phyloP scores from a whole-genome alignment of 2,797 vertebrate genomes.

The Alauda arvensis region DNA sequence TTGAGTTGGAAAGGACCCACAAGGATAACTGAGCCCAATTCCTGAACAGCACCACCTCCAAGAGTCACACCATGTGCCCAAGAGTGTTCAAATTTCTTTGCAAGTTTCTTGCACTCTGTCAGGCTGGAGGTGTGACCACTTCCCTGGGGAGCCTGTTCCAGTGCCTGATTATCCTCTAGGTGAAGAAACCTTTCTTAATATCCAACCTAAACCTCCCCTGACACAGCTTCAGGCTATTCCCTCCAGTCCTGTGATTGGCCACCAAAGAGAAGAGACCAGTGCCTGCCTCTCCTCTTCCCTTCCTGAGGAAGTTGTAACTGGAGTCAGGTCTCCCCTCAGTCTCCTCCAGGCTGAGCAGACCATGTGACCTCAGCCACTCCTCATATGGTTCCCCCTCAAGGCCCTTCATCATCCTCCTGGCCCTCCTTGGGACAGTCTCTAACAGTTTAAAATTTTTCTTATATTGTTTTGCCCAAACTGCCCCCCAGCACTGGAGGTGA shows the following conservation, averaged over 20 bases:
- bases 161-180: rapidly evolving
- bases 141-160: background rate
- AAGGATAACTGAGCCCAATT: background rate
- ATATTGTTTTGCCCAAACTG: rapidly evolving
- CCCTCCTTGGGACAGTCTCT: background rate
- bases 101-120: background rate
- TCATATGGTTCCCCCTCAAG: rapidly evolving
- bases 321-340: background rate
- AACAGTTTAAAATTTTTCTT: background rate
- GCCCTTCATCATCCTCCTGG: background rate
- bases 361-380: background rate
- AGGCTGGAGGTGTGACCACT: background rate
- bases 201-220: background rate
- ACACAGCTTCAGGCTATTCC: background rate
- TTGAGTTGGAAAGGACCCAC: background rate
- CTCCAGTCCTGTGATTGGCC: rapidly evolving
- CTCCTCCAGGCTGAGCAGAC: background rate
- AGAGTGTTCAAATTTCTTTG: rapidly evolving
- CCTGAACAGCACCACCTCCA: background rate
- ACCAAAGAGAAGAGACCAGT: background rate
- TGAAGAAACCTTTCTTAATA: background rate
- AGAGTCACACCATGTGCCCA: background rate
- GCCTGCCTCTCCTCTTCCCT: background rate
- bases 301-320: background rate
- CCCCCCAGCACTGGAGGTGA: rapidly evolving